Percentiles rank a stretch among this genome's conserved stretches.
These are phyloP conservation scores for Cacatua alba DNA, from an alignment of 2,113 vertebrate genomes.

Conservation along the genomic window DNA sequence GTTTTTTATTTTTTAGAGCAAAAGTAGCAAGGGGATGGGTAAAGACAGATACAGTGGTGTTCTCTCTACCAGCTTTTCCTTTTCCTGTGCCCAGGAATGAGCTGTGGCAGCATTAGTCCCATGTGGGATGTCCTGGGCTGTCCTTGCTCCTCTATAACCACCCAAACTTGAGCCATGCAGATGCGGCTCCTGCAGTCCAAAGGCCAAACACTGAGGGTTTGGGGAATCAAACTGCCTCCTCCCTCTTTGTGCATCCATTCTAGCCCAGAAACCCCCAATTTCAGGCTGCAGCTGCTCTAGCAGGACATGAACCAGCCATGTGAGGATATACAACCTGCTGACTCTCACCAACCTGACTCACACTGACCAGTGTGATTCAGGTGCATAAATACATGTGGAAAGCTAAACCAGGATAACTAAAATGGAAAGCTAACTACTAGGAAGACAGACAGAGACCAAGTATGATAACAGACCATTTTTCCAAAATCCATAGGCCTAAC, in stretches of 20 bases:
- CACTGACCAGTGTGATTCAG: rapidly evolving
- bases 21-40: neutral
- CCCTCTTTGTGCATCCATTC: neutral
- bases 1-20: neutral
- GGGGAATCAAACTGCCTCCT: neutral
- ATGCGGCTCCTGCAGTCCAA: neutral
- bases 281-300: neutral
- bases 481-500: neutral
- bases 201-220: neutral
- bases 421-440: neutral
- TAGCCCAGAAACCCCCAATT: neutral
- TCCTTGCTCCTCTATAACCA: neutral
- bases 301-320: neutral
- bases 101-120: neutral
- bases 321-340: neutral
- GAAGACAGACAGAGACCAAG: neutral
- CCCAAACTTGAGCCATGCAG: neutral
- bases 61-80: neutral
- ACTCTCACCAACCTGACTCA: neutral
- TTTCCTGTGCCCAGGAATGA: neutral
- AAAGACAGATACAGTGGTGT: rapidly evolving
- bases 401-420: neutral
- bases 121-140: neutral
- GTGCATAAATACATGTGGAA: rapidly evolving
- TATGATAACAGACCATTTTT: rapidly evolving